Evolutionary conservation across 2,888 invertebrate genomes (phyloP).

Genomic region (Hirtodrosophila alboralis): DNA sequence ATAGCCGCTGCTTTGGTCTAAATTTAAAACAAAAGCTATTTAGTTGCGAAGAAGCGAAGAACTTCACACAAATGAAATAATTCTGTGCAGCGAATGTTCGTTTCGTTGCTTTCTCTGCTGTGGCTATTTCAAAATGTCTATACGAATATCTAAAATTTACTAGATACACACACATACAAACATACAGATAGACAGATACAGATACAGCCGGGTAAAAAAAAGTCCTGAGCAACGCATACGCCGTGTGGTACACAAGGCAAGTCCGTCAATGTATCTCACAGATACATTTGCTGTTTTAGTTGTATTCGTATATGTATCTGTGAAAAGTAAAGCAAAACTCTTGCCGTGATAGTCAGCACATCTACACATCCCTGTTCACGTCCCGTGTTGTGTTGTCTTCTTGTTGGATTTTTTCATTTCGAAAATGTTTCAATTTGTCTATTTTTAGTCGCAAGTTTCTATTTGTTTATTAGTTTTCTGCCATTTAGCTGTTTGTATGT

Average conservation of each 20-base stretch:
- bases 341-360: constrained; percentile 52
- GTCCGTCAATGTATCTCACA: constrained; percentile 66
- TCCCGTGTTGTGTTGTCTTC: constrained; percentile 50
- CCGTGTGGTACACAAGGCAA: constrained; percentile 62
- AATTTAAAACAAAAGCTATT: constrained; percentile 82
- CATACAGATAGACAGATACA: constrained; percentile 12
- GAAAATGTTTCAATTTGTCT: constrained; percentile 77
- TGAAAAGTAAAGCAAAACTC: constrained; percentile 46
- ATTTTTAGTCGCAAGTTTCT: constrained; percentile 79
- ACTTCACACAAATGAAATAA: constrained; percentile 75
- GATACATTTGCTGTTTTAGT: no score
- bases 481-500: constrained; percentile 42
- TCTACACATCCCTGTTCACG: constrained; percentile 51
- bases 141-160: constrained; percentile 66
- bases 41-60: constrained; percentile 80
- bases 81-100: constrained; percentile 33
- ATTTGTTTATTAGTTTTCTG: constrained; percentile 76
- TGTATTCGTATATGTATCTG: constrained; percentile 20
- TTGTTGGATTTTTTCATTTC: constrained; percentile 69
- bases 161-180: constrained; percentile 46
- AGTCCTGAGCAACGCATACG: constrained; percentile 75
- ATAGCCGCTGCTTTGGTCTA: constrained; percentile 77
- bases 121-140: constrained; percentile 61
- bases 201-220: constrained; percentile 24
- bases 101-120: constrained; percentile 36